Percentiles rank a stretch among this genome's conserved stretches.
phyloP scores from a whole-genome alignment of 2,888 invertebrate species.

The Mayetiola destructor region DNA sequence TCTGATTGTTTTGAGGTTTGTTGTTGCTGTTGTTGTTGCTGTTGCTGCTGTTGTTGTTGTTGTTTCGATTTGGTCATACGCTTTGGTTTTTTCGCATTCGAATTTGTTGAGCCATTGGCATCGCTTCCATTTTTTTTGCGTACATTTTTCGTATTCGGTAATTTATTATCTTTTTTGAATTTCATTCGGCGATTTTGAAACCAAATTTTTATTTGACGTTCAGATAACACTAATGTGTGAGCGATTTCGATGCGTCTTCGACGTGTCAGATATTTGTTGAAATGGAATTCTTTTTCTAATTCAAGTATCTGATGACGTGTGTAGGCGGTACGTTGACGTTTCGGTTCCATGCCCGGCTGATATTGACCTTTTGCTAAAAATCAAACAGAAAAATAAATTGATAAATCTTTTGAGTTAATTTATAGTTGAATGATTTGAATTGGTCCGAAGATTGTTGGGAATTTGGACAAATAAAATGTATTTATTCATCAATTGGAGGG shows the following conservation, averaged over 20 bases:
- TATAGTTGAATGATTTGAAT: neutral
- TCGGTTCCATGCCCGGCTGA: conserved; percentile 88
- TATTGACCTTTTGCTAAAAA: conserved; percentile 71
- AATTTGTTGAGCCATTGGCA: conserved; percentile 18
- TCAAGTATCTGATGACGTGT: conserved; percentile 96
- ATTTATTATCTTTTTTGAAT: conserved; percentile 60
- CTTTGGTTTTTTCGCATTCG: conserved; percentile 30
- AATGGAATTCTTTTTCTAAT: conserved; percentile 95
- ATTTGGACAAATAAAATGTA: too few relatives aligned
- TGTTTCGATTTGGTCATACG: conserved; percentile 28
- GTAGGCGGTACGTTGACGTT: conserved; percentile 92
- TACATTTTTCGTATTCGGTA: conserved; percentile 46
- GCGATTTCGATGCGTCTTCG: conserved; percentile 94
- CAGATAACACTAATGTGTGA: conserved; percentile 83
- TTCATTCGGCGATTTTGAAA: conserved; percentile 76
- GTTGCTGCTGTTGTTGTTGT: conserved; percentile 13
- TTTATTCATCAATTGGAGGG: too few relatives aligned
- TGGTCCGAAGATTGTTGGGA: neutral
- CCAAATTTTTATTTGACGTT: conserved; percentile 82
- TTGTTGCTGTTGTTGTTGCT: conserved; percentile 20
- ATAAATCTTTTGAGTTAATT: neutral
- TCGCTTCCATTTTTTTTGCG: conserved; percentile 42
- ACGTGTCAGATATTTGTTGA: conserved; percentile 89
- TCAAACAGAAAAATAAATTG: conserved; percentile 28
- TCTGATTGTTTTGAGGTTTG: conserved; percentile 31